Evolutionary conservation across 2,888 invertebrate species (phyloP).

Genomic region (Agonopterix alstromeriana): DNA sequence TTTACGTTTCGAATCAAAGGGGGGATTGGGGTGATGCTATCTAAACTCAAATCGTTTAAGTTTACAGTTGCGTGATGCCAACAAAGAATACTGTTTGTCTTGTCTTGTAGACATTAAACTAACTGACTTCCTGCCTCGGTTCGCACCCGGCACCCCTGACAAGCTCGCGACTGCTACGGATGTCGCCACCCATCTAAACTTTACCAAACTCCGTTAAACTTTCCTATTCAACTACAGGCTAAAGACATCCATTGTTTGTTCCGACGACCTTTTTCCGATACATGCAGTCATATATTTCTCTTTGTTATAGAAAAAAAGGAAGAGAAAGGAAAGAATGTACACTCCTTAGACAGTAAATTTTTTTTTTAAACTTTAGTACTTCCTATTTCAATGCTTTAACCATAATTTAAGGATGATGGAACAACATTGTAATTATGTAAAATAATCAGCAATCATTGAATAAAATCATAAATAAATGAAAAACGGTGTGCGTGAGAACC

Average conservation of each 20-base stretch:
- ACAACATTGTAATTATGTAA: too few relatives aligned
- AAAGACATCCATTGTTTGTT: too few relatives aligned
- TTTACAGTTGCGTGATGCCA: conserved; percentile 37
- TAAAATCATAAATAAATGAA: too few relatives aligned
- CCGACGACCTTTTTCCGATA: conserved; percentile 5
- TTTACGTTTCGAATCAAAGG: neutral
- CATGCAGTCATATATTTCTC: conserved; percentile 9
- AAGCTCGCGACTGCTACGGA: conserved; percentile 11
- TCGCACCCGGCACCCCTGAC: conserved; percentile 1
- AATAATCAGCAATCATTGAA: too few relatives aligned
- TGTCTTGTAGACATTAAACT: conserved; percentile 23
- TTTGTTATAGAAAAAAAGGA: too few relatives aligned
- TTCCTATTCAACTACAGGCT: neutral
- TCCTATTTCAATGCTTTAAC: too few relatives aligned
- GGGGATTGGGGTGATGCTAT: neutral
- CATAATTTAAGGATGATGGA: too few relatives aligned
- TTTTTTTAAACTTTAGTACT: too few relatives aligned
- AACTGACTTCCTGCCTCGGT: conserved; percentile 9
- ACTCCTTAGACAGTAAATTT: too few relatives aligned
- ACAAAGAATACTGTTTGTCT: conserved; percentile 43
- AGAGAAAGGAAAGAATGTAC: too few relatives aligned
- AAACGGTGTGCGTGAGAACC: too few relatives aligned
- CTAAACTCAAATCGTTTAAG: conserved; percentile 16
- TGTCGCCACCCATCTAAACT: conserved; percentile 14
- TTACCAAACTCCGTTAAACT: conserved; percentile 3